Base-by-base conservation (phyloP, 2,888 invertebrate species). In the Hirtodrosophila duncani region DNA sequence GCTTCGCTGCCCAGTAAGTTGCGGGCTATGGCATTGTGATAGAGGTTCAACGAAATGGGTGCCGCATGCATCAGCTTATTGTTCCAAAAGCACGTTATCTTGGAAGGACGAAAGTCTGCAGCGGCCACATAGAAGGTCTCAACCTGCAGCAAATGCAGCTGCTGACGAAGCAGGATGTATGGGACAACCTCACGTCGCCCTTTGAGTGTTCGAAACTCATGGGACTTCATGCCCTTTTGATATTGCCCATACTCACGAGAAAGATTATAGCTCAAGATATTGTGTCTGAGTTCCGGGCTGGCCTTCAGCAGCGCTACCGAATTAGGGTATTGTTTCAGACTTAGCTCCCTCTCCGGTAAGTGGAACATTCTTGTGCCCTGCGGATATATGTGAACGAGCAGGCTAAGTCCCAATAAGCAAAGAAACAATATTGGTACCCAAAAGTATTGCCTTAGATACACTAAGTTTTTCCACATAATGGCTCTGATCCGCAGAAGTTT, bases 21-120 rank as follows among this genome's bases (percentile, higher is more conserved):
- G 3, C 14, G 20, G 2, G 42, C 34, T 3, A 45, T 3, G 1
- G 56, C 44, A 31, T 56, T 51, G 14, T 56, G 56, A 7, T 51
- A 7, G 23, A 56, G 20, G 16, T 51, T 51, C 1, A 56, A 11
- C 0, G 51, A 30, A 3, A 51, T 45, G 7, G 56, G 56, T 3
- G 41, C 34, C 1, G 56, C 11, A 16, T 56, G 56, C 6, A 23
- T 0, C 5, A 45, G 5, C 3, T 23, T 14, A 9, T 45, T 21
- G 7, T 56, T 56, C 51, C 51, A 56, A 16, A n/a, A 51, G n/a
- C 29, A 16, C 0, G 27, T 5, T 2, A 39, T 44, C 2, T 3
- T 2, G 5, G 44, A 8, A 0, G 10, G n/a, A 13, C 18, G 8
- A 7, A 56, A 9, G 2, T 41, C 36, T 0, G 23, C 29, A 1